Conservation (phyloP, 2,888 invertebrate species). For the Lottia gigantea region DNA sequence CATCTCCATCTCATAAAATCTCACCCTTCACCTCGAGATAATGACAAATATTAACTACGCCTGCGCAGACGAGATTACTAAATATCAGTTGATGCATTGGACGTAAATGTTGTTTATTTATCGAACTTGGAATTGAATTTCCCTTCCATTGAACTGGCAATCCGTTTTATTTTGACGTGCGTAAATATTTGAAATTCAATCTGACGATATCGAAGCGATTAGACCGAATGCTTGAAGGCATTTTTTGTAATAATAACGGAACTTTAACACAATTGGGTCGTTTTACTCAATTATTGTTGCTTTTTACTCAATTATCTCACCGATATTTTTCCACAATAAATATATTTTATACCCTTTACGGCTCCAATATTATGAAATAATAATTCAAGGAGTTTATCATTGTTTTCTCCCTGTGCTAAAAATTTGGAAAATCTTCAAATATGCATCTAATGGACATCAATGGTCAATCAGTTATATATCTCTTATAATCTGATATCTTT, state of each 20-base stretch:
- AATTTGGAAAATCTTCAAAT: too few relatives aligned
- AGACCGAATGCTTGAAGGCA: neutral
- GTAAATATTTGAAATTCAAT: constrained; percentile 11
- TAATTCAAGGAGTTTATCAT: neutral
- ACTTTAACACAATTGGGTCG: neutral
- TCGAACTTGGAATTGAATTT: constrained; percentile 1
- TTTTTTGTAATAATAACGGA: neutral
- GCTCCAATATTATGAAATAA: neutral
- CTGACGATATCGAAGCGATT: constrained; percentile 1
- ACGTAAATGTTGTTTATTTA: constrained; percentile 7
- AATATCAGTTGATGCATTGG: neutral
- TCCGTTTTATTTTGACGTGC: constrained; percentile 9
- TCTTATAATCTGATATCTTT: too few relatives aligned
- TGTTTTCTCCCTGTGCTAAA: too few relatives aligned
- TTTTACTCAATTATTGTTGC: neutral
- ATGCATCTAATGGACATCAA: too few relatives aligned
- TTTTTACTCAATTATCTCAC: neutral
- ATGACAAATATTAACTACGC: neutral
- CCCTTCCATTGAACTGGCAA: neutral
- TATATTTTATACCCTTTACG: neutral
- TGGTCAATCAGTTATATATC: too few relatives aligned
- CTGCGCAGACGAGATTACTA: neutral
- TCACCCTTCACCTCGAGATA: neutral
- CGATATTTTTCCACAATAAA: neutral
- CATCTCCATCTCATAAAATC: neutral